Percentiles rank a stretch among this genome's conserved stretches.
Conservation (phyloP, 64 coral and sea anemone genomes). For the Catalaphyllia jardinei region DNA sequence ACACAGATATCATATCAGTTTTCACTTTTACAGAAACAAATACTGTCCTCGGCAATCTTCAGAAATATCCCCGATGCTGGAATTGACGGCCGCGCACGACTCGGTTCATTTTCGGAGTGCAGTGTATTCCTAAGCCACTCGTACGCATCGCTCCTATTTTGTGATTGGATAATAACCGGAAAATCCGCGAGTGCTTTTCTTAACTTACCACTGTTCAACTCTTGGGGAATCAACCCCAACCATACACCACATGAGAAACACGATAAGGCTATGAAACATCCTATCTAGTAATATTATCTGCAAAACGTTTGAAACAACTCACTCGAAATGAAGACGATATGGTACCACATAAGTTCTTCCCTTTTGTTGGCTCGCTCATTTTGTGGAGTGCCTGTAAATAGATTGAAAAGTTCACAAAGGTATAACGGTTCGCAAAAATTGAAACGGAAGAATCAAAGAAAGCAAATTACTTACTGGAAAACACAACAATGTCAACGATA, state of each 20-base stretch:
- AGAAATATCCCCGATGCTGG: no score
- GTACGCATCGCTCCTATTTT: no score
- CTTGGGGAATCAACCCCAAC: neutral
- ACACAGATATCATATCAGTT: neutral
- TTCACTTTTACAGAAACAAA: no score
- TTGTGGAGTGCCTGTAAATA: constrained; percentile 28
- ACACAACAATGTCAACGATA: constrained; percentile 71
- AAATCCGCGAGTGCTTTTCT: no score
- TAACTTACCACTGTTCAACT: neutral
- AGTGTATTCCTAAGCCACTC: no score
- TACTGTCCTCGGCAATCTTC: no score
- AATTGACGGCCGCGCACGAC: no score
- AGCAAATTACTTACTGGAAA: constrained; percentile 67
- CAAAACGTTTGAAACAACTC: neutral
- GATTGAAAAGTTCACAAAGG: neutral
- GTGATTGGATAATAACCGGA: no score
- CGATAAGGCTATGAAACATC: neutral
- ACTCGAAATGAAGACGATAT: constrained; percentile 47
- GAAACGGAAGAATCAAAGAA: neutral
- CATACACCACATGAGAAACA: neutral
- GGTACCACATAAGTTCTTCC: constrained; percentile 35
- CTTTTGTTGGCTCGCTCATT: neutral
- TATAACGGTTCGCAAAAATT: neutral
- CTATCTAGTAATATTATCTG: neutral
- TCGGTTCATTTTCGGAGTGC: no score